These are phyloP conservation scores for Nycticryphes semicollaris DNA, from an alignment of 2,113 vertebrate species.

Conservation along the genomic window DNA sequence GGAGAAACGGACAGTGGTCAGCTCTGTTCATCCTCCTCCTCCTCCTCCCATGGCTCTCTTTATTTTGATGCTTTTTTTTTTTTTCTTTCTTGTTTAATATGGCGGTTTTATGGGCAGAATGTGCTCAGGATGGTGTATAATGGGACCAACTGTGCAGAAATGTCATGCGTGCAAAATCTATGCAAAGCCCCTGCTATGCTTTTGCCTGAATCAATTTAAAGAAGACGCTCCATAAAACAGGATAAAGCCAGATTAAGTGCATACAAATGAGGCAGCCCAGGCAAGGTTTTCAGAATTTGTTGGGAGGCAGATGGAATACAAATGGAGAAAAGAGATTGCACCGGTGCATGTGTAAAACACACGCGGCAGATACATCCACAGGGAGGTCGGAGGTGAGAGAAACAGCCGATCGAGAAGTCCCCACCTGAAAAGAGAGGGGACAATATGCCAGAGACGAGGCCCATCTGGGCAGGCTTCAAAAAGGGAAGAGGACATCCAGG, in stretches of 20 bases:
- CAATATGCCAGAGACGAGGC: background rate
- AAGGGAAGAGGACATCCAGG: fast-evolving
- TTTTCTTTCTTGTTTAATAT: background rate
- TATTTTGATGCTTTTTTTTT: background rate
- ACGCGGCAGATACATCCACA: background rate
- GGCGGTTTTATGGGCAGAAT: conserved; percentile 48
- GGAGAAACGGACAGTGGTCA: background rate
- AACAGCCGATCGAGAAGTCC: background rate
- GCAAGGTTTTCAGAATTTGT: conserved; percentile 48
- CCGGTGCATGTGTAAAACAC: conserved; percentile 19
- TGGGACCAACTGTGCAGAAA: conserved; percentile 73
- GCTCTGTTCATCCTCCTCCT: background rate
- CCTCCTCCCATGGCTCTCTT: background rate
- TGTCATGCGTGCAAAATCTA: conserved; percentile 73
- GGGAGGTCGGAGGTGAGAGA: background rate
- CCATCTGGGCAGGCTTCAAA: background rate
- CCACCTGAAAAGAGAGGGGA: background rate
- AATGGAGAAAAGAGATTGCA: conserved; percentile 41
- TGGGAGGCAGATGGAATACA: conserved; percentile 63
- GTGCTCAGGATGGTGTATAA: conserved; percentile 64
- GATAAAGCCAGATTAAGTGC: conserved; percentile 73
- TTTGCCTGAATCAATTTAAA: conserved; percentile 70
- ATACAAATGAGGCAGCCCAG: conserved; percentile 69
- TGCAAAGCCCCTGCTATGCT: conserved; percentile 68
- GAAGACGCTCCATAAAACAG: conserved; percentile 71